Conservation (phyloP, 2,113 vertebrate species). For the Irena cyanogastra region DNA sequence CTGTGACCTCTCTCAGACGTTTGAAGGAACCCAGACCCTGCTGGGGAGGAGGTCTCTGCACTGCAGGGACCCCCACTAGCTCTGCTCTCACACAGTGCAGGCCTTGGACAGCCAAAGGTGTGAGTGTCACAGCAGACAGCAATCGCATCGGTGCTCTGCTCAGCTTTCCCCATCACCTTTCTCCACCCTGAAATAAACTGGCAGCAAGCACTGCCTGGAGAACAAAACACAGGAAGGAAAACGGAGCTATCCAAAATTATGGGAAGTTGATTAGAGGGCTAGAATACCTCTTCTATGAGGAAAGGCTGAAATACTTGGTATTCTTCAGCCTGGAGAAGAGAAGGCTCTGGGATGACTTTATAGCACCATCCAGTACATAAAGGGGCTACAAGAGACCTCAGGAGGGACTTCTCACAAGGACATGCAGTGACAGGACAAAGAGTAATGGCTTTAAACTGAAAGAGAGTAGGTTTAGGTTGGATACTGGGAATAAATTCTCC, state of each 20-base stretch:
- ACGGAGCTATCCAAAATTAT: background rate
- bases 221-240: background rate
- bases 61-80: background rate
- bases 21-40: background rate
- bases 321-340: background rate
- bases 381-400: background rate
- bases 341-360: background rate
- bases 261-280: background rate
- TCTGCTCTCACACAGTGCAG: background rate
- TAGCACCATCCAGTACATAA: fast-evolving
- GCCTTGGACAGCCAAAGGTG: background rate
- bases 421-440: background rate
- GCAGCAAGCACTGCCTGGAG: background rate
- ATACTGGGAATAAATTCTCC: background rate
- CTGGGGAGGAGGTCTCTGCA: background rate
- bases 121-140: background rate
- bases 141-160: fast-evolving
- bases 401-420: background rate
- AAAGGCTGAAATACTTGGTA: background rate
- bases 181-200: background rate
- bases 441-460: background rate
- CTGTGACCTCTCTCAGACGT: background rate
- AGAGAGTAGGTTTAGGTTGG: background rate
- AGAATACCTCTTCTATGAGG: background rate
- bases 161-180: background rate